Percentiles rank a stretch among this genome's conserved stretches.
These are phyloP conservation scores for Aleiodes leptofemur DNA, from an alignment of 2,888 invertebrate species.

Conservation along the genomic window DNA sequence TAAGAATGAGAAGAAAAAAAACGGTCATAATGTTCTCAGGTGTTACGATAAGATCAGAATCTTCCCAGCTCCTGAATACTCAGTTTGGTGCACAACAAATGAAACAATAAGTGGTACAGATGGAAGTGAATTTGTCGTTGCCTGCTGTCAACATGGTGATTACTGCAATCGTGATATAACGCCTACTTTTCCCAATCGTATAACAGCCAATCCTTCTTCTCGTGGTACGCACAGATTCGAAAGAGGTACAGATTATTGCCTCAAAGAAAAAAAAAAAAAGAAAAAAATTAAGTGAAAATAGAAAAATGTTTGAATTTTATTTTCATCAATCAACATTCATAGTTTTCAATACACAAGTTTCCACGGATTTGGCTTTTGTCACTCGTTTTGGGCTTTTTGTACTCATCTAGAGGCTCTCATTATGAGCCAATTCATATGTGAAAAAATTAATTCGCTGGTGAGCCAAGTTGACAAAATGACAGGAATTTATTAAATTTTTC, in stretches of 20 bases:
- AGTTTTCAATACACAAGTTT: neutral
- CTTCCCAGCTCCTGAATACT: conserved; percentile 71
- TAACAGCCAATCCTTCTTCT: conserved; percentile 66
- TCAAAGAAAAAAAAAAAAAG: neutral
- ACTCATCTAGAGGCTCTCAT: conserved; percentile 5
- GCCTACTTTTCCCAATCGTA: conserved; percentile 75
- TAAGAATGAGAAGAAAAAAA: conserved; percentile 23
- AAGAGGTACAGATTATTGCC: conserved; percentile 63
- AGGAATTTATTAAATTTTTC: too few species aligned
- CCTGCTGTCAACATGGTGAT: conserved; percentile 86
- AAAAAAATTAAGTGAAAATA: neutral
- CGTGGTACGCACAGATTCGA: conserved; percentile 65
- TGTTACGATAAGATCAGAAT: conserved; percentile 72
- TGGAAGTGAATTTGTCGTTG: conserved; percentile 83
- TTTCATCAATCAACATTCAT: conserved; percentile 1
- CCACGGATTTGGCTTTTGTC: conserved; percentile 36
- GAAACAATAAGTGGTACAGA: conserved; percentile 66
- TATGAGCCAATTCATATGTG: conserved; percentile 4
- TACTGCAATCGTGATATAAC: conserved; percentile 86
- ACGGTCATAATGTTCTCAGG: conserved; percentile 68
- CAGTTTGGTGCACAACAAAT: conserved; percentile 70
- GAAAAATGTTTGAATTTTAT: neutral
- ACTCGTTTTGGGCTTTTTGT: conserved; percentile 42
- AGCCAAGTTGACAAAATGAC: conserved; percentile 12
- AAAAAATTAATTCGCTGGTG: conserved; percentile 21